These are phyloP conservation scores for Oophaga pumilio DNA, from an alignment of 2,113 vertebrate species.

Conservation along the genomic window DNA sequence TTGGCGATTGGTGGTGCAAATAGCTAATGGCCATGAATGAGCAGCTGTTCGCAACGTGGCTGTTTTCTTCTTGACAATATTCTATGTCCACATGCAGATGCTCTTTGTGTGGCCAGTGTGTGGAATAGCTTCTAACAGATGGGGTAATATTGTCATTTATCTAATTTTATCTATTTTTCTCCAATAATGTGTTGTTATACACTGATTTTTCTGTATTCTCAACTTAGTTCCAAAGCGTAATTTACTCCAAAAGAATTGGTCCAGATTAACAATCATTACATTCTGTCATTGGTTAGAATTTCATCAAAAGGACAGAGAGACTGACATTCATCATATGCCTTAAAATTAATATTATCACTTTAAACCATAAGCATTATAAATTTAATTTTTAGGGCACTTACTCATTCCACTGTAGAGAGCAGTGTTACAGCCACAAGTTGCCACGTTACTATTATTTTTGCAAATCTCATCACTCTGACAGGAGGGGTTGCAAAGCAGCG, in stretches of 20 bases:
- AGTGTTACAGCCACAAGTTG: conserved; percentile 43
- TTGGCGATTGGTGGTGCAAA: too few relatives aligned
- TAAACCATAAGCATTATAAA: not conserved
- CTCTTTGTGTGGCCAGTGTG: too few relatives aligned
- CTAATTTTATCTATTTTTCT: not conserved
- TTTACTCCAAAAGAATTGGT: not conserved
- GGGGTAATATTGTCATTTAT: too few relatives aligned
- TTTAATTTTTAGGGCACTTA: conserved; percentile 10
- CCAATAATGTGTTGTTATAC: too few relatives aligned
- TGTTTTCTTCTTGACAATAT: too few relatives aligned
- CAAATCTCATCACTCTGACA: conserved; percentile 24
- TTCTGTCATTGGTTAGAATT: not conserved
- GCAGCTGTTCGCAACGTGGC: too few relatives aligned
- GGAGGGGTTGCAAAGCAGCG: conserved; percentile 7
- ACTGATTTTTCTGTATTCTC: not conserved
- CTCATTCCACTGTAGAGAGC: not conserved
- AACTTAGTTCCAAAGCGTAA: not conserved
- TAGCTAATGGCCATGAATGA: too few relatives aligned
- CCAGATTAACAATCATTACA: not conserved
- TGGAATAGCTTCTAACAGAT: too few relatives aligned
- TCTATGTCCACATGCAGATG: too few relatives aligned
- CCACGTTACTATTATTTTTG: not conserved
- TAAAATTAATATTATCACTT: not conserved
- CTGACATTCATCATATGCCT: too few relatives aligned
- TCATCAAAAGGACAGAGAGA: too few relatives aligned